Evolutionary conservation across 37 sponge, comb jelly and placozoan species (phyloP), one percentile per base, ranked within the genome.

Genomic region (Cliona cf. orientalis): DNA sequence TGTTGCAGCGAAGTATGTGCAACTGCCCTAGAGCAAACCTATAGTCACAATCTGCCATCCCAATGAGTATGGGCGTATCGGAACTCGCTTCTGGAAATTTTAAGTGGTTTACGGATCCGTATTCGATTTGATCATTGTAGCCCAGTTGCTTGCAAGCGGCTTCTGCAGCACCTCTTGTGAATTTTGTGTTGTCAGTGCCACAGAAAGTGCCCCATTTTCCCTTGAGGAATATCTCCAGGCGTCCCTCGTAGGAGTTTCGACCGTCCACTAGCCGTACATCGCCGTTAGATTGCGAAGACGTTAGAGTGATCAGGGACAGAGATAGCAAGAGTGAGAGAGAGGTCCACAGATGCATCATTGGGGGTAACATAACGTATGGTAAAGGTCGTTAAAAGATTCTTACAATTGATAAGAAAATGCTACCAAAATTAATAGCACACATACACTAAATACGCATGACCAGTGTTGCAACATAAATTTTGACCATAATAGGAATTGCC

Each of bases 1-100:
- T 43, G 22, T 40, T 42, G 44, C 73, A 72, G 4, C 73, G 49
- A 33, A 72, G 42, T 32, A 72, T 43, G 29, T 72, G 73, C 39
- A n/a, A n/a, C n/a, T n/a, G n/a, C n/a, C n/a, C n/a, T n/a, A n/a
- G n/a, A n/a, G n/a, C n/a, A n/a, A n/a, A n/a, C n/a, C n/a, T n/a
- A n/a, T n/a, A n/a, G n/a, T n/a, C n/a, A n/a, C n/a, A n/a, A n/a
- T n/a, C n/a, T n/a, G n/a, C 53, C 9, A 14, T 49, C 14, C 53
- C 53, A 9, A 49, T 49, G 53, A 14, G 14, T 19, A 49, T 14
- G 9, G 53, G 53, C 9, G 53, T 49, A 14, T 49, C 53, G 53
- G 9, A 19, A 9, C 14, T 14, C 14, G 53, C 53, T 14, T 49
- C 14, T 9, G 53, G 9, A 14, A 19, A 49, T 9, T 49, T 49